phyloP scores from a whole-genome alignment of 2,888 invertebrate genomes.

The Danaus chrysippus region DNA sequence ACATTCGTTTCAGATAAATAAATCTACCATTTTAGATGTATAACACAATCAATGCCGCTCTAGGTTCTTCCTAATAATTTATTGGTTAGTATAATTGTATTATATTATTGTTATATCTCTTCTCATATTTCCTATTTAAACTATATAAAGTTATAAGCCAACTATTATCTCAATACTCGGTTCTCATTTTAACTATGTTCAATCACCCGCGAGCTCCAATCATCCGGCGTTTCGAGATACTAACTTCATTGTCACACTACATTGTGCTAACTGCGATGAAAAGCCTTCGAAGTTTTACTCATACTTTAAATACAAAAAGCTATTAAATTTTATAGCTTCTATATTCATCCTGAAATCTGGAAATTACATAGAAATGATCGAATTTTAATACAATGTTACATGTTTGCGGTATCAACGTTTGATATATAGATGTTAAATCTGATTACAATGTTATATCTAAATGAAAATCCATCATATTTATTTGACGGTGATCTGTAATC shows the following conservation, averaged over 20 bases:
- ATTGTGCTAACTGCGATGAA: not conserved
- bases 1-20: no score
- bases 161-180: conserved; percentile 30
- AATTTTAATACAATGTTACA: conserved; percentile 1
- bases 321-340: no score
- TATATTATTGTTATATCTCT: no score
- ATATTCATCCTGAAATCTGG: not conserved
- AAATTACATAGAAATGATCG: conserved; percentile 1
- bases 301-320: no score
- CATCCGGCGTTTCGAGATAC: conserved; percentile 53
- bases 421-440: conserved; percentile 58
- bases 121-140: no score
- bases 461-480: conserved; percentile 50
- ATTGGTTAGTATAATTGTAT: no score
- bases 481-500: conserved; percentile 56
- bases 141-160: conserved; percentile 4
- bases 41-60: no score
- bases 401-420: not conserved
- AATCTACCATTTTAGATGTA: no score
- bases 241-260: conserved; percentile 48
- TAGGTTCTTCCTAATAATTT: no score
- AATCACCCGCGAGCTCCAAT: conserved; percentile 57
- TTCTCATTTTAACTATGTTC: conserved; percentile 55
- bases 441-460: conserved; percentile 68
- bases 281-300: no score